Conservation (phyloP, 2,888 invertebrate species). For the Falcaria lacertinaria region DNA sequence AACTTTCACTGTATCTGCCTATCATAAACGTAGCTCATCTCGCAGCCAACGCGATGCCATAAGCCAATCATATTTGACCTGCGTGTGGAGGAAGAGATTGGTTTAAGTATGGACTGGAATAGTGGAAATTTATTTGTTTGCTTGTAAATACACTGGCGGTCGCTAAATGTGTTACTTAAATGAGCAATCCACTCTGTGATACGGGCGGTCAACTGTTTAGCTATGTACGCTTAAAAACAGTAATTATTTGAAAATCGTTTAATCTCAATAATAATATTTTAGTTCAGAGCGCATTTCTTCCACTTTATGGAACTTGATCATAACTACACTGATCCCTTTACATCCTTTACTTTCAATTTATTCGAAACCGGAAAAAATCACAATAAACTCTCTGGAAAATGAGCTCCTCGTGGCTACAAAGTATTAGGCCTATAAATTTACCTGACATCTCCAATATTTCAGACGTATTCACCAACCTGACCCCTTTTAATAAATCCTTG, state of each 20-base stretch:
- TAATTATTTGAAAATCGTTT: too few relatives aligned
- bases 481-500: slow-evolving; percentile 70
- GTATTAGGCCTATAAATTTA: slow-evolving; percentile 76
- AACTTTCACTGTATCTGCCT: not conserved
- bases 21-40: not conserved
- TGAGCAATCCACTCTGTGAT: too few relatives aligned
- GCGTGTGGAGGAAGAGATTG: not conserved
- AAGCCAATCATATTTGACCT: too few relatives aligned
- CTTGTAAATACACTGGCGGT: not conserved
- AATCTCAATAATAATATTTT: too few relatives aligned
- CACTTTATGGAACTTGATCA: slow-evolving; percentile 20
- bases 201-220: too few relatives aligned
- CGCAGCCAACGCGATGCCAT: too few relatives aligned
- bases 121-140: not conserved
- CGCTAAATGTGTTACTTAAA: too few relatives aligned
- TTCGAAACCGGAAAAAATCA: slow-evolving; percentile 58
- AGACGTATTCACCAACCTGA: slow-evolving; percentile 68
- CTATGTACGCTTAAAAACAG: too few relatives aligned
- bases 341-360: slow-evolving; percentile 42
- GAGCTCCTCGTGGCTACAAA: slow-evolving; percentile 61
- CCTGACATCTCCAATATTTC: slow-evolving; percentile 74
- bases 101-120: not conserved
- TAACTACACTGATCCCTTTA: slow-evolving; percentile 30
- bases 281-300: not conserved
- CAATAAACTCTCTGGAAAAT: slow-evolving; percentile 61